These are phyloP conservation scores for Sceloporus undulatus DNA, from an alignment of 2,113 vertebrate genomes.

Conservation along the genomic window DNA sequence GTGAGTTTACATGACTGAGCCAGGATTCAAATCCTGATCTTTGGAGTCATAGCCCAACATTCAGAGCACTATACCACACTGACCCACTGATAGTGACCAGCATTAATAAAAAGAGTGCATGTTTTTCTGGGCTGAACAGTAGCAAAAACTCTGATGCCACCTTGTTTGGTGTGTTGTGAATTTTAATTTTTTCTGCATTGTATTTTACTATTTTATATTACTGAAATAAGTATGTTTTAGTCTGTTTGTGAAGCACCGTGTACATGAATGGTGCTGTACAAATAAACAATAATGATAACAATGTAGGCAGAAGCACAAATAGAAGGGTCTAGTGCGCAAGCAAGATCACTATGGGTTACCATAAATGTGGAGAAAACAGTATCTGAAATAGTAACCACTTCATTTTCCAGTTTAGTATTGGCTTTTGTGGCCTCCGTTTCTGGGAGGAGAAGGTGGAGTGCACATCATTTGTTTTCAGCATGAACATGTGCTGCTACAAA, in stretches of 20 bases:
- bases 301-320: no score
- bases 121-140: constrained; percentile 22
- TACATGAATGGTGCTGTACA: no score
- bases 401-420: not conserved
- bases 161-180: not conserved
- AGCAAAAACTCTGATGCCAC: constrained; percentile 6
- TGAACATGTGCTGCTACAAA: not conserved
- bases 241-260: no score
- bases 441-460: not conserved
- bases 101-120: not conserved
- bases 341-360: not conserved
- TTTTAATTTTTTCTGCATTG: not conserved
- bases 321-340: not conserved
- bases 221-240: no score
- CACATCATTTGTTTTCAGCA: constrained; percentile 4
- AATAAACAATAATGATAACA: no score
- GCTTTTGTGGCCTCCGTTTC: not conserved
- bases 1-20: no score
- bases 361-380: not conserved
- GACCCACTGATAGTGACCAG: not conserved
- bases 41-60: no score
- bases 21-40: no score
- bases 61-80: no score
- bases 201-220: no score
- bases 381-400: not conserved